Base-by-base conservation (phyloP, 2,113 vertebrate species). In the Lophius piscatorius region DNA sequence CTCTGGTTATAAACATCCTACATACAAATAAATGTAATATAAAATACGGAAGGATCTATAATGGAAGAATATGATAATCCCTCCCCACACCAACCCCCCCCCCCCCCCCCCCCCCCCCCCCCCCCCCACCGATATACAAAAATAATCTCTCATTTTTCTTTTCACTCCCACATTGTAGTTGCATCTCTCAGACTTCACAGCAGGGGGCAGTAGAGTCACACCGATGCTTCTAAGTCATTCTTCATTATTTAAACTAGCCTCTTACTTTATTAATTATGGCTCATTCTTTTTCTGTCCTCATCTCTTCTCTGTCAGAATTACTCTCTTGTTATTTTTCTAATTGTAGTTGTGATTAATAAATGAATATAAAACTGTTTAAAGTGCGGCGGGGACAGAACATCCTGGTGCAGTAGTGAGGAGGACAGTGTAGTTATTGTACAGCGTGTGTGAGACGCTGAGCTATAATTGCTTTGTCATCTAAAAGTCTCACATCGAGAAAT, bases 141-240 rank as follows among this genome's bases (percentile, higher is more conserved):
- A n/a, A n/a, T n/a, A n/a, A n/a, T n/a, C n/a, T n/a, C n/a, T n/a
- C n/a, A n/a, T n/a, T n/a, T n/a, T n/a, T n/a, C n/a, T n/a, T n/a
- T n/a, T n/a, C n/a, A n/a, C n/a, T n/a, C n/a, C n/a, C n/a, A n/a
- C n/a, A n/a, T n/a, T n/a, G n/a, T n/a, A n/a, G n/a, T n/a, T n/a
- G n/a, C n/a, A n/a, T n/a, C n/a, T n/a, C n/a, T n/a, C 16, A 49
- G 13, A 1, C 12, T 6, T 8, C 29, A 33, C 85, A 84, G 49
- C 69, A 87, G 88, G 34, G 77, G 81, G 70, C 66, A 76, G 63
- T 13, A 40, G 24, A 74, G 70, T 21, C 41, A 20, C 51, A 76
- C 40, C 4, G 5, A 42, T 35, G 4, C n/a, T 33, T 22, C 38
- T 1, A 14, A 14, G 45, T 39, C 16, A 28, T 23, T 46, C 26